Conservation (phyloP, 2,113 vertebrate genomes). For the Cochlearius cochlearius region DNA sequence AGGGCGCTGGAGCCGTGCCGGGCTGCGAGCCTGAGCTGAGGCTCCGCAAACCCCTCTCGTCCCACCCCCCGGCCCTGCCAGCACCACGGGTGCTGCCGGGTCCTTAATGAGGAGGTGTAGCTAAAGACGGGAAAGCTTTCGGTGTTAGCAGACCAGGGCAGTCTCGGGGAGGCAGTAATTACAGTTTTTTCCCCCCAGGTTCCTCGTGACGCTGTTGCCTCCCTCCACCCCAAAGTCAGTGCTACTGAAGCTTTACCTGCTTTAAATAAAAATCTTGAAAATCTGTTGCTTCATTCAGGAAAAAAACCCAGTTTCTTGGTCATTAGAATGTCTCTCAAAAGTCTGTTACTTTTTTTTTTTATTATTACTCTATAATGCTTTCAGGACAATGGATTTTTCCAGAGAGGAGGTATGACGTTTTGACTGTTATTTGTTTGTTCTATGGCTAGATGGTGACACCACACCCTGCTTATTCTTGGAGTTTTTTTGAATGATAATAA, state of each 20-base stretch:
- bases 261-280: neutral
- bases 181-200: rapidly evolving
- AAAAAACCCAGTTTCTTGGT: neutral
- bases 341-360: neutral
- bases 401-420: neutral
- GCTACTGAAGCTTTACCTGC: neutral
- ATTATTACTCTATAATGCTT: rapidly evolving
- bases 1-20: too few relatives aligned
- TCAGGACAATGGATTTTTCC: neutral
- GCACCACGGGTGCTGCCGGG: neutral
- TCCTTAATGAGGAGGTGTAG: too few relatives aligned
- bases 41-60: too few relatives aligned
- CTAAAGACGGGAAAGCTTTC: neutral
- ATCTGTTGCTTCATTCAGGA: neutral
- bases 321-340: neutral
- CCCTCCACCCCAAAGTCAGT: rapidly evolving
- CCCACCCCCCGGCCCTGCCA: too few relatives aligned
- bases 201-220: rapidly evolving
- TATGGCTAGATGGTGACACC: rapidly evolving
- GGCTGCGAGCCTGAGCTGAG: too few relatives aligned
- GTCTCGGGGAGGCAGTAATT: neutral
- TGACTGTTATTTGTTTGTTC: rapidly evolving
- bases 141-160: too few relatives aligned
- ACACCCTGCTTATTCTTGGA: neutral
- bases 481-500: neutral